Evolutionary conservation across 2,888 invertebrate species (phyloP), one percentile per base, ranked within the genome.

Genomic region (Cerastis leucographa): DNA sequence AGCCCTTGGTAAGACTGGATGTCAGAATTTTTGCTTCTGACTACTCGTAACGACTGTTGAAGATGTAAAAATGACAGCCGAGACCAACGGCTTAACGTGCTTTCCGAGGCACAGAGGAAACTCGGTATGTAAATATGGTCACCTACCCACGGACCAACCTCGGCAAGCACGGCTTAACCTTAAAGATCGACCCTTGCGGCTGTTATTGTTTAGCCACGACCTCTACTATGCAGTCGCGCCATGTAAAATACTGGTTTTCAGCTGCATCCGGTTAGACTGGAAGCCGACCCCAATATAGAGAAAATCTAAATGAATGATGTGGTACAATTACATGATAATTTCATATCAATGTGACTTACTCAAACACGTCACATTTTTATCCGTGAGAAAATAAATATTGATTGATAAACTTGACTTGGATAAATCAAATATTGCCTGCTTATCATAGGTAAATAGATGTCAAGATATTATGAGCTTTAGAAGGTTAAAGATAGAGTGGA

Each of bases 351-450:
- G 11, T n/a, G 12, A 19, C 40, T 2, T 51, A 64, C 1, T 14
- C 29, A 73, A 78, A 73, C 40, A 66, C 25, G 40, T 54, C 73
- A 67, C 11, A 12, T 42, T 29, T 66, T 46, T 49, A 78, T 80
- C n/a, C 78, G 80, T 78, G 80, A 61, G 78, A 78, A 78, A 6
- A 29, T 35, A 35, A 78, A 78, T 73, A 78, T 78, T 80, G 1
- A 29, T 29, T 19, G 44, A 80, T 51, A 78, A 61, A 80, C 51
- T 46, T 29, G n/a, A 66, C 54, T 79, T 64, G 61, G 73, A 78
- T 73, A 67, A 62, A 62, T 67, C 80, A 56, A 78, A 78, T 80
- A 78, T 78, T 78, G 14, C 29, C 1, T 14, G 6, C 49, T 78
- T 78, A 80, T 78, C 78, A n/a, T 1, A 0, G 0, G 35, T 61